Percentiles rank a stretch among this genome's conserved stretches.
phyloP scores from a whole-genome alignment of 2,797 vertebrate species.

The Lemur catta region DNA sequence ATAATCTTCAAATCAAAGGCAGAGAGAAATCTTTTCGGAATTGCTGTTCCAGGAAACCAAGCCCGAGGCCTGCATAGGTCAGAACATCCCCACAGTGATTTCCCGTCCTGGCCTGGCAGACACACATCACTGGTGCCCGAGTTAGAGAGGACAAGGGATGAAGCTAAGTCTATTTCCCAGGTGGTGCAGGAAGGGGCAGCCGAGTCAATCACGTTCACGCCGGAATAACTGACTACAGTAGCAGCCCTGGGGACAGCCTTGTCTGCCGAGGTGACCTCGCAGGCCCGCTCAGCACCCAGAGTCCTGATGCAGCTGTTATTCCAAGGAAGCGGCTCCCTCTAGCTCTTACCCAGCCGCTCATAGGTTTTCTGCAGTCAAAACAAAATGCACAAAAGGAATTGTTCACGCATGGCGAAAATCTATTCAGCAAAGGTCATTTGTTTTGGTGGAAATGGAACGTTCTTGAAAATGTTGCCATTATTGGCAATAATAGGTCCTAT shows the following conservation, averaged over 20 bases:
- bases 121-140: background rate
- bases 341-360: background rate
- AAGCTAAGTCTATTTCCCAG: background rate
- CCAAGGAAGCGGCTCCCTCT: background rate
- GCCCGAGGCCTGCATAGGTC: background rate
- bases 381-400: background rate
- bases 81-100: background rate
- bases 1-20: background rate
- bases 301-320: background rate
- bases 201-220: background rate
- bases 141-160: background rate
- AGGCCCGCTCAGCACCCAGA: background rate
- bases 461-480: background rate
- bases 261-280: background rate
- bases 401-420: background rate
- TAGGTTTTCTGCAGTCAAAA: background rate
- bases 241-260: background rate
- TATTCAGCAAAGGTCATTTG: background rate
- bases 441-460: background rate
- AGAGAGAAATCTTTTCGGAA: background rate
- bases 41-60: background rate
- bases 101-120: background rate
- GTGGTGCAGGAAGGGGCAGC: background rate
- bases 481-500: background rate
- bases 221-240: background rate